Conservation (phyloP, 2,113 vertebrate species). For the Heterocephalus glaber region DNA sequence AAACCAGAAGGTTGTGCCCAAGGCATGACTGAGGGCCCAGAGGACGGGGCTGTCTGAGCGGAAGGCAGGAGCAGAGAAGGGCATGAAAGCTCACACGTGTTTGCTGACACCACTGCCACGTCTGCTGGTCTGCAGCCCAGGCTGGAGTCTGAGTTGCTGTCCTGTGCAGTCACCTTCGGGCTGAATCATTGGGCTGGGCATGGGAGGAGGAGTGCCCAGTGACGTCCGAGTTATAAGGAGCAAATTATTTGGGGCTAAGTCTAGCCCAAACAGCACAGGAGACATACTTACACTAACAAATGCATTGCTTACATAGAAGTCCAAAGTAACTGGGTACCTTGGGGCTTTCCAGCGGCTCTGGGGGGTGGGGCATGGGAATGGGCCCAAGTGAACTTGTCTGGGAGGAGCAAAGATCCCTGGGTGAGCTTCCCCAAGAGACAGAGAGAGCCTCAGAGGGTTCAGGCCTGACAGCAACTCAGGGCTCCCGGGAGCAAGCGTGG, state of each 20-base stretch:
- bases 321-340: not conserved
- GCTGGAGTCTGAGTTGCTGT: not conserved
- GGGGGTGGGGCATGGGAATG: not conserved
- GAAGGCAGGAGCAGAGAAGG: not conserved
- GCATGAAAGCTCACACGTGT: not conserved
- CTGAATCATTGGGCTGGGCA: not conserved
- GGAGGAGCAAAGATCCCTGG: not conserved
- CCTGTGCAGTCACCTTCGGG: not conserved
- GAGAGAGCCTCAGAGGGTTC: not conserved
- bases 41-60: not conserved
- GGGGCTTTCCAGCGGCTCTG: not conserved
- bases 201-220: not conserved
- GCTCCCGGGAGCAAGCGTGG: not conserved
- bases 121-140: not conserved
- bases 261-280: not conserved
- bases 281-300: not conserved
- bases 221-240: constrained; percentile 22
- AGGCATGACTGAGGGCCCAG: not conserved
- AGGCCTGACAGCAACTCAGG: not conserved
- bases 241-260: not conserved
- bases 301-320: not conserved
- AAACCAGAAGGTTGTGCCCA: not conserved
- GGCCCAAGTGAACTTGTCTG: not conserved
- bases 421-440: not conserved
- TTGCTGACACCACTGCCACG: not conserved